phyloP scores from a whole-genome alignment of 2,888 invertebrate genomes.

The Drosophila merina region DNA sequence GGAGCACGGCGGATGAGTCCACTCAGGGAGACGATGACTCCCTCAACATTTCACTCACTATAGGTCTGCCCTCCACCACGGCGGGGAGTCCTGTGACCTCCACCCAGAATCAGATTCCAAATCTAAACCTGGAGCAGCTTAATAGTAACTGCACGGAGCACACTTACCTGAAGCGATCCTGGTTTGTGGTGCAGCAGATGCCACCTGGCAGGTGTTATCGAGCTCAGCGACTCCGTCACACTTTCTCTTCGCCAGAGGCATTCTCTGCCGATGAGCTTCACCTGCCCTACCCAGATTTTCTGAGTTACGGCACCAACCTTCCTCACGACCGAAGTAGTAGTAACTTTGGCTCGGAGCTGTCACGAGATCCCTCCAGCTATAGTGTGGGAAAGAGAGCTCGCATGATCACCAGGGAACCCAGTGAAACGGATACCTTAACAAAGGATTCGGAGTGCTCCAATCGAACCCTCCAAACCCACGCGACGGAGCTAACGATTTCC shows the following conservation, averaged over 20 bases:
- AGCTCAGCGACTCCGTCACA: conserved; percentile 81
- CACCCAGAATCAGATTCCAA: conserved; percentile 35
- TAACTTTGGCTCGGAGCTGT: conserved; percentile 82
- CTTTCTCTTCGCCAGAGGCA: conserved; percentile 82
- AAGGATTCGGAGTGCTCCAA: conserved; percentile 28
- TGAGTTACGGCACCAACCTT: conserved; percentile 82
- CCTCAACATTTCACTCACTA: conserved; percentile 83
- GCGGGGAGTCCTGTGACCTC: conserved; percentile 51
- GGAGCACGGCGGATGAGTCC: conserved; percentile 79
- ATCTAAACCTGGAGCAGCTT: conserved; percentile 34
- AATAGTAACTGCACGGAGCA: conserved; percentile 80
- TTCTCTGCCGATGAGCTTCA: conserved; percentile 73
- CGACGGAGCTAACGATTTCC: conserved; percentile 27
- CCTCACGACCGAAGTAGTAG: conserved; percentile 82
- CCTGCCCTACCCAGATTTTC: conserved; percentile 70
- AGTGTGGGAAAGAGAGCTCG: conserved; percentile 60
- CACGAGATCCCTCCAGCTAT: conserved; percentile 77
- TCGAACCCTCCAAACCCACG: conserved; percentile 44
- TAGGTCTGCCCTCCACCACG: conserved; percentile 76
- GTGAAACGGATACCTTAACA: conserved; percentile 44
- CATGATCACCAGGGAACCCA: conserved; percentile 34
- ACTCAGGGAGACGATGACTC: conserved; percentile 82
- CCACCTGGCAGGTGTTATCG: conserved; percentile 69
- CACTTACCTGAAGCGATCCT: conserved; percentile 82
- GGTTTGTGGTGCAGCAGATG: conserved; percentile 81